Evolutionary conservation across 2,113 vertebrate genomes (phyloP).

Genomic region (Esox niger): DNA sequence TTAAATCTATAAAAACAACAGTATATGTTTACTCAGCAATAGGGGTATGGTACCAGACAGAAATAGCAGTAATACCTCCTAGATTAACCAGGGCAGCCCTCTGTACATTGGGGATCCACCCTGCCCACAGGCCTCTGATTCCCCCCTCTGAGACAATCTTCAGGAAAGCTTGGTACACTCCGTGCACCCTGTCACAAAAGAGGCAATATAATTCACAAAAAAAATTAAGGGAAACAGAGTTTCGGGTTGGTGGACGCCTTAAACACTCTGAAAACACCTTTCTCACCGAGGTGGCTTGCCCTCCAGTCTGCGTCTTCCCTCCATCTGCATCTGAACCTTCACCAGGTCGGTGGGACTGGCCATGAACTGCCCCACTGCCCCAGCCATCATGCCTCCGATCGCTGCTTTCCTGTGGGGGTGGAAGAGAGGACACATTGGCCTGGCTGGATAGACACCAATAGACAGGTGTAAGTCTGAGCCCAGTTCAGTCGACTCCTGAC

Average conservation of each 20-base stretch:
- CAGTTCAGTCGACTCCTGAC: background rate
- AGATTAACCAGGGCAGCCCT: slow-evolving; percentile 85
- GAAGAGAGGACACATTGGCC: background rate
- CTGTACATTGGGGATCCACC: slow-evolving; percentile 86
- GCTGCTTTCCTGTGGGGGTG: slow-evolving; percentile 75
- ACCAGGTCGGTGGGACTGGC: slow-evolving; percentile 84
- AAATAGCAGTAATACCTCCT: slow-evolving; percentile 72
- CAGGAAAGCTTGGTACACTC: slow-evolving; percentile 77
- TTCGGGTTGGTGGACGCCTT: background rate
- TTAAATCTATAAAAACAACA: background rate
- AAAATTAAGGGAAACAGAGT: no score
- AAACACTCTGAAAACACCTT: background rate
- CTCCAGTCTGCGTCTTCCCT: slow-evolving; percentile 78
- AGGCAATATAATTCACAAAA: background rate
- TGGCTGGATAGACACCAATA: no score
- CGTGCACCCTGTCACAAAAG: slow-evolving; percentile 67
- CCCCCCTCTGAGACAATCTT: slow-evolving; percentile 83
- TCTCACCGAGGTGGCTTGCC: slow-evolving; percentile 79
- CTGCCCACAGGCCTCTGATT: slow-evolving; percentile 82
- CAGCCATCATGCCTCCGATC: slow-evolving; percentile 76
- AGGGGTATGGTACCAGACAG: background rate
- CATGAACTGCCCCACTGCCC: slow-evolving; percentile 82
- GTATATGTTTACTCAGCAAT: background rate
- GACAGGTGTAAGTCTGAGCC: no score
- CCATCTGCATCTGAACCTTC: slow-evolving; percentile 90